Evolutionary conservation across 2,888 invertebrate species (phyloP).

Genomic region (Heteromyza rotundicornis): DNA sequence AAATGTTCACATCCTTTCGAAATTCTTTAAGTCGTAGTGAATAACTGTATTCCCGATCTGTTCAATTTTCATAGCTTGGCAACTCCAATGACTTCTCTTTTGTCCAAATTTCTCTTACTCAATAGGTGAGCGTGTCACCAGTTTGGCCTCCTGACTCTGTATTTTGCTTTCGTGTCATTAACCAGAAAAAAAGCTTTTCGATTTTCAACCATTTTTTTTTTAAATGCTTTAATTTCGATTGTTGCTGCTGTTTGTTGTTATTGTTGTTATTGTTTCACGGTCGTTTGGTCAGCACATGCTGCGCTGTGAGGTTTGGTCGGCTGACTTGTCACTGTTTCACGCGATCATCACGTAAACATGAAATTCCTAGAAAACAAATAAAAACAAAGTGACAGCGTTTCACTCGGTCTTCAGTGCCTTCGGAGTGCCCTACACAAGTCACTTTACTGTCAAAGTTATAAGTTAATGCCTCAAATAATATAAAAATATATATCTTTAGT

Average conservation of each 20-base stretch:
- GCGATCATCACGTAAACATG: constrained; percentile 17
- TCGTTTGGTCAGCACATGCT: background rate
- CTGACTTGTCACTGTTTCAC: constrained; percentile 21
- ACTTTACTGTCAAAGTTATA: too few relatives aligned
- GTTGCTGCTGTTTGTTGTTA: constrained; percentile 10
- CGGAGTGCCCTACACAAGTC: too few relatives aligned
- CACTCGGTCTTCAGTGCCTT: too few relatives aligned
- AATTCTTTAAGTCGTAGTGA: too few relatives aligned
- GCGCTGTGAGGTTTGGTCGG: constrained; percentile 7
- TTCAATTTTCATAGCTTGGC: too few relatives aligned
- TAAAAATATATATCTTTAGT: too few relatives aligned
- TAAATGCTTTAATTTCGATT: background rate
- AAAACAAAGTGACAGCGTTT: background rate
- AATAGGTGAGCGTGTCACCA: background rate
- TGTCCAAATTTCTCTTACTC: too few relatives aligned
- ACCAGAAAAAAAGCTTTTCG: background rate
- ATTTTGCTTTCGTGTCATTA: background rate
- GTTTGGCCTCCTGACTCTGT: background rate
- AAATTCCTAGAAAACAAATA: constrained; percentile 8
- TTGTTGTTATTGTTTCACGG: background rate
- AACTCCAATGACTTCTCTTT: too few relatives aligned
- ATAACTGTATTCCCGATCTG: too few relatives aligned
- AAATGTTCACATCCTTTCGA: too few relatives aligned
- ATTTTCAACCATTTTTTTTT: background rate
- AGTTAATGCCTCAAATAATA: too few relatives aligned